These are phyloP conservation scores for Protonemura montana DNA, from an alignment of 2,888 invertebrate genomes.

Conservation along the genomic window DNA sequence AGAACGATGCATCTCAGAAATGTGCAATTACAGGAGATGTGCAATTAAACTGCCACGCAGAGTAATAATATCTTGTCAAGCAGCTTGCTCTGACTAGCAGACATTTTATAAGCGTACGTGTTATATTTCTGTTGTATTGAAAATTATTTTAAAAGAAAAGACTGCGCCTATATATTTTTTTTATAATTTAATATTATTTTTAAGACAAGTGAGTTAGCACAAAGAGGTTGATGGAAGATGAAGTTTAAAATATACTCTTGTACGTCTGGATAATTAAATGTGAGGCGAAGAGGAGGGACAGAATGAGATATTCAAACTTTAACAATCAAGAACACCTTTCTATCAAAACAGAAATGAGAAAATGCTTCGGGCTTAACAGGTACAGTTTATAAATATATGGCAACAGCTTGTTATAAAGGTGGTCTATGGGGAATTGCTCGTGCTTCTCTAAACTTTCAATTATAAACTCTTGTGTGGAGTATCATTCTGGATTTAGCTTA, in stretches of 20 bases:
- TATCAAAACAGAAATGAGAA: conserved; percentile 7
- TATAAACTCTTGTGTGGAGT: too few species aligned
- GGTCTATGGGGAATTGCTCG: too few species aligned
- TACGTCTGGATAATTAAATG: conserved; percentile 42
- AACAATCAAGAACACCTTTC: conserved; percentile 20
- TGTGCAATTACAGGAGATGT: not conserved
- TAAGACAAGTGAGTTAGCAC: conserved; percentile 15
- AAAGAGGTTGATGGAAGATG: conserved; percentile 29
- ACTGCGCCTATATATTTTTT: not conserved
- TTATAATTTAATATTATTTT: not conserved
- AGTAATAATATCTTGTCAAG: not conserved
- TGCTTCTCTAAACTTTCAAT: not conserved
- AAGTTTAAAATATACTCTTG: conserved; percentile 26
- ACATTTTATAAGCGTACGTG: not conserved
- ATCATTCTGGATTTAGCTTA: too few species aligned
- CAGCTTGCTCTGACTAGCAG: not conserved
- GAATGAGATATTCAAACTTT: conserved; percentile 28
- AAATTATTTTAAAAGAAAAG: not conserved
- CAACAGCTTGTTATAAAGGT: not conserved
- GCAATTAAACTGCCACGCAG: not conserved
- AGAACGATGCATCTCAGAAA: not conserved
- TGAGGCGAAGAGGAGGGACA: conserved; percentile 37
- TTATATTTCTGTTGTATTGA: not conserved
- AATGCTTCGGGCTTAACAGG: not conserved
- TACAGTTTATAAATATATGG: not conserved